Base-by-base conservation (phyloP, 2,113 vertebrate species). In the Labeo catla region DNA sequence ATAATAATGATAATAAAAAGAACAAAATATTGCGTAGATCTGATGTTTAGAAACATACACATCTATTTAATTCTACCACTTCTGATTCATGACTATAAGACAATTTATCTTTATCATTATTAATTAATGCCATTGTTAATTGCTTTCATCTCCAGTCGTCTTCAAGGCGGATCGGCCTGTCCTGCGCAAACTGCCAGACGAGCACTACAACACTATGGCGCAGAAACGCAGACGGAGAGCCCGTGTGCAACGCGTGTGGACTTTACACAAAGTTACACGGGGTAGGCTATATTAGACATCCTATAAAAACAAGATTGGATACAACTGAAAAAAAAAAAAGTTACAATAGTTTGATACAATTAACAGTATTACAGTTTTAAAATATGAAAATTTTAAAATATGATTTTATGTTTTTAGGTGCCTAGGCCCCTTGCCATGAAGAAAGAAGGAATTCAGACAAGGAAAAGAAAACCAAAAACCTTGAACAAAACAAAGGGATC, bases 401-500 rank as follows among this genome's bases (percentile, higher is more conserved):
- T 21, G 68, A 9, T 45, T n/a, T 77, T 23, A 9, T 72, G 84
- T 77, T 91, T 93, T 86, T 90, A 99, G 98, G 98, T 99, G 82
- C 98, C 98, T 76, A 95, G 98, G 76, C 98, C 98, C 0, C 96
- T 99, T 81, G 98, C 98, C 86, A 99, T 99, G 98, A 99, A 99
- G 94, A 99, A 99, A 95, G 98, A 99, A 91, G 98, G 98, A 87
- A 99, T 99, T 94, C 98, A 99, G 94, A 99, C 98, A 0, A 96
- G 98, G 91, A 99, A 99, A 94, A 92, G 98, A 94, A 99, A 99
- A 95, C 98, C 98, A n/a, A 99, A 99, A 95, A 98, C 98, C 87
- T 91, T 97, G 92, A 98, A 96, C 94, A 99, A 99, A 94, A 93
- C 95, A 59, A 99, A 99, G 88, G 89, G 96, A 83, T 97, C 97